These are phyloP conservation scores for Macrobrachium rosenbergii DNA, from an alignment of 1,140 invertebrate genomes.

Conservation along the genomic window DNA sequence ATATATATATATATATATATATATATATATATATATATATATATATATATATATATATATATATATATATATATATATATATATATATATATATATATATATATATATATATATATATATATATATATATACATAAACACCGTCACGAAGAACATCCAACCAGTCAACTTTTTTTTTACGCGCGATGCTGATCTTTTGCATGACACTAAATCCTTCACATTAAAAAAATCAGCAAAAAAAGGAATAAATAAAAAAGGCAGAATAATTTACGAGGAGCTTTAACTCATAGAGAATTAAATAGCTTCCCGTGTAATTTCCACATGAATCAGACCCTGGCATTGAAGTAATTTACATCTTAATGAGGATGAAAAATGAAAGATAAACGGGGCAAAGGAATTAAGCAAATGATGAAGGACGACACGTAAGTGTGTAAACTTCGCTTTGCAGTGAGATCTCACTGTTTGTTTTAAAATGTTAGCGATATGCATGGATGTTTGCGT, in stretches of 20 bases:
- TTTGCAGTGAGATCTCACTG: no score
- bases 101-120: constrained; percentile 22
- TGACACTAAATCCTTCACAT: not conserved
- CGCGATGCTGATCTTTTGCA: not conserved
- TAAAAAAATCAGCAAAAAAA: not conserved
- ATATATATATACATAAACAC: constrained; percentile 5
- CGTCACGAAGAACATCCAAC: not conserved
- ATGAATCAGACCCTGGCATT: no score
- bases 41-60: not conserved
- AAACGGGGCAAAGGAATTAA: no score
- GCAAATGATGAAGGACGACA: not conserved
- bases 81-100: constrained; percentile 17
- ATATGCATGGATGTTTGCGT: no score
- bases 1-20: constrained; percentile 20
- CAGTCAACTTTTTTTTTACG: not conserved
- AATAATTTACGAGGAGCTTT: no score
- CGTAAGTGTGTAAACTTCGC: no score
- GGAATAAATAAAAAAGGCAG: no score
- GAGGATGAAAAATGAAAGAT: no score
- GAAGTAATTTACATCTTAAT: no score
- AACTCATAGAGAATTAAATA: no score
- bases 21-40: constrained; percentile 20
- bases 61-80: not conserved
- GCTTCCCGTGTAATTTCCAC: no score
- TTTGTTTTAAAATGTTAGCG: not conserved